phyloP scores from a whole-genome alignment of 2,888 invertebrate species.

The Heliconius cydno region DNA sequence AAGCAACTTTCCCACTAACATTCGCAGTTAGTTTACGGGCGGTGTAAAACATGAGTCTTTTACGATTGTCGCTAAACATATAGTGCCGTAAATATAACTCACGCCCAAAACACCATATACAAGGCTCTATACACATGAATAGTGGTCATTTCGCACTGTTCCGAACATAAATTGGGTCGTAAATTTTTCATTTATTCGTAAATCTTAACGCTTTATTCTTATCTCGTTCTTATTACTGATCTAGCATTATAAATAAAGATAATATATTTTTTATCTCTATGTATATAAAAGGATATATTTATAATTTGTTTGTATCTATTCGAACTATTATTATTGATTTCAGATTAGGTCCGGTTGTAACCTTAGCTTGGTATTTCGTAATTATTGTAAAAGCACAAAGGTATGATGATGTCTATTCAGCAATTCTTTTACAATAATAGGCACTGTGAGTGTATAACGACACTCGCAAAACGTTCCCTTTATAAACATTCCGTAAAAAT shows the following conservation, averaged over 20 bases:
- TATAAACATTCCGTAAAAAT: conserved; percentile 68
- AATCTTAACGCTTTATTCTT: conserved; percentile 11
- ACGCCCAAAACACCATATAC: conserved; percentile 62
- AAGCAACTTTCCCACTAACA: conserved; percentile 61
- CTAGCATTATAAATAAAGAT: not conserved
- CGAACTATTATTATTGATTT: conserved; percentile 11
- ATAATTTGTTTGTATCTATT: conserved; percentile 5
- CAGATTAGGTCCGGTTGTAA: conserved; percentile 34
- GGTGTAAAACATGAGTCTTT: conserved; percentile 76
- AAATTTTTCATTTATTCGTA: conserved; percentile 53
- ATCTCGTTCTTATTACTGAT: not conserved
- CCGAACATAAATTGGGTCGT: conserved; percentile 72
- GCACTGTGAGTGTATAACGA: conserved; percentile 39
- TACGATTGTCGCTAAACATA: conserved; percentile 78
- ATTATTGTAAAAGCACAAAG: conserved; percentile 39
- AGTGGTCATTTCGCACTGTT: conserved; percentile 67
- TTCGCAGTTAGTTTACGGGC: conserved; percentile 67
- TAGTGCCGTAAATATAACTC: conserved; percentile 65
- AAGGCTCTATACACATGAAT: conserved; percentile 54
- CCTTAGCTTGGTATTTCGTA: conserved; percentile 31
- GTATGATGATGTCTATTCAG: conserved; percentile 43
- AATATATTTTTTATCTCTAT: not conserved
- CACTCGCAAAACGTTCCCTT: conserved; percentile 48
- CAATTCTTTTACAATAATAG: conserved; percentile 42
- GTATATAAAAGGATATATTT: not conserved